Conservation (phyloP, 2,888 invertebrate species). For the Cephalotes varians region DNA sequence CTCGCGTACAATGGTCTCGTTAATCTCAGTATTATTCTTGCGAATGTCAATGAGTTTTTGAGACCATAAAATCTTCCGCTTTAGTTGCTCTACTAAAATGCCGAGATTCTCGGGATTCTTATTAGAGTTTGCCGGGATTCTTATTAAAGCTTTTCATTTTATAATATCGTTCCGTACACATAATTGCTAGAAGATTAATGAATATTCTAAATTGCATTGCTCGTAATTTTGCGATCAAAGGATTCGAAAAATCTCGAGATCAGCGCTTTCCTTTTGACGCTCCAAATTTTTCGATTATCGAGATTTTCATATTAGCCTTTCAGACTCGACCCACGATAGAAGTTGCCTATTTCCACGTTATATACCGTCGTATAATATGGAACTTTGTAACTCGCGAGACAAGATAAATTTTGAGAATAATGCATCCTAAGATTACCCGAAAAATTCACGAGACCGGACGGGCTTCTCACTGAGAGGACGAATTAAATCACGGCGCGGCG, state of each 20-base stretch:
- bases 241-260: constrained; percentile 1
- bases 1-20: background rate
- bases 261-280: background rate
- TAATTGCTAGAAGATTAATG: constrained; percentile 4
- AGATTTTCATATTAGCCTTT: constrained; percentile 17
- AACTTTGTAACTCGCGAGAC: constrained; percentile 36
- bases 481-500: constrained; percentile 55
- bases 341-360: constrained; percentile 20
- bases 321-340: background rate
- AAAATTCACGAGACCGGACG: constrained; percentile 46
- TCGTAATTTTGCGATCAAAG: background rate
- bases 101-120: background rate
- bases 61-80: background rate
- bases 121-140: background rate
- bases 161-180: background rate
- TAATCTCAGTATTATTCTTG: constrained; percentile 10
- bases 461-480: constrained; percentile 36
- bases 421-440: constrained; percentile 37
- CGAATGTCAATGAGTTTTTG: constrained; percentile 8
- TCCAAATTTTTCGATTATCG: constrained; percentile 29
- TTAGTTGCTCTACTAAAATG: background rate
- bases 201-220: constrained; percentile 15
- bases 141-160: background rate
- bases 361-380: constrained; percentile 9
- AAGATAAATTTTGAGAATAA: constrained; percentile 46